These are phyloP conservation scores for Digitonthophagus gazella DNA, from an alignment of 2,888 invertebrate species.

Conservation along the genomic window DNA sequence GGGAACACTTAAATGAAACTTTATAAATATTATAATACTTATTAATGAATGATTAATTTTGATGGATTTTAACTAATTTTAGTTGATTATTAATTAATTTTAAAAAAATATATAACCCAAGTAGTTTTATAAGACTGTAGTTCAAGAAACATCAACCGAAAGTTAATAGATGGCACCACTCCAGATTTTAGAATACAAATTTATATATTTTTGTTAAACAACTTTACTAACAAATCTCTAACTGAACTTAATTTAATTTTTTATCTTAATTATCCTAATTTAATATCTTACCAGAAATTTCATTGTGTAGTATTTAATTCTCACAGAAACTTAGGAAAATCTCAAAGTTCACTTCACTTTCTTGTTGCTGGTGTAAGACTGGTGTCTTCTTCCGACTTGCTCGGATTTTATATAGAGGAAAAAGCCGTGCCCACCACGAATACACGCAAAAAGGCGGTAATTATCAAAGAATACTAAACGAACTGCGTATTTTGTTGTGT, in stretches of 20 bases:
- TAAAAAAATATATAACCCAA: too few species aligned
- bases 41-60: too few species aligned
- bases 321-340: not conserved
- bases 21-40: too few species aligned
- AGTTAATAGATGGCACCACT: too few species aligned
- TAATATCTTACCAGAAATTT: not conserved
- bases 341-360: not conserved
- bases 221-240: too few species aligned
- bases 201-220: too few species aligned
- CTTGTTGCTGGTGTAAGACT: not conserved
- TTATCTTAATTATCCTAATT: not conserved
- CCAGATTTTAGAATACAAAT: too few species aligned
- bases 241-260: not conserved
- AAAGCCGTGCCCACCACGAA: not conserved
- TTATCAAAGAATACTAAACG: not conserved
- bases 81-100: too few species aligned
- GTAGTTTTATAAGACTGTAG: too few species aligned
- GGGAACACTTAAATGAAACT: too few species aligned
- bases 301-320: not conserved
- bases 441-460: not conserved
- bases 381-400: not conserved
- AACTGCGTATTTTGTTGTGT: not conserved
- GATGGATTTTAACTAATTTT: too few species aligned
- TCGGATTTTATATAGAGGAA: not conserved
- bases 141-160: too few species aligned